Conservation (phyloP, 1,140 invertebrate species). For the Radopholus similis region DNA sequence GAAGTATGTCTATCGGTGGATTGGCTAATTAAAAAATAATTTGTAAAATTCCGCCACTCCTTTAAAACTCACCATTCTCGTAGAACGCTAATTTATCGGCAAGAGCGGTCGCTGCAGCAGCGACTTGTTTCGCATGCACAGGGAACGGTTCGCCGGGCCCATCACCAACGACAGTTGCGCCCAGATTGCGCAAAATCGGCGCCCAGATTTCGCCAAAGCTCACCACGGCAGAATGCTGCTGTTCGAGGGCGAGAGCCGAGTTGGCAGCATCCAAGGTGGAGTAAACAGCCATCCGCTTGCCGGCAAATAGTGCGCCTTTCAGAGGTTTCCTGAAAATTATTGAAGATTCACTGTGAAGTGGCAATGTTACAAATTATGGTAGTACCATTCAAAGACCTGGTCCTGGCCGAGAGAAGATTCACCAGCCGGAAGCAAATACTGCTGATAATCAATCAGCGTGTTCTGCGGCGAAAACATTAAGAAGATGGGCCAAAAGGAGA, state of each 20-base stretch:
- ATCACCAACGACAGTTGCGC: slow-evolving; percentile 37
- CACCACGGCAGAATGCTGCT: slow-evolving; percentile 3
- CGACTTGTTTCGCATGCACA: not conserved
- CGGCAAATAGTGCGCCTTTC: slow-evolving; percentile 33
- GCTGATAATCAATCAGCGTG: slow-evolving; percentile 30
- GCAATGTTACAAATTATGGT: not conserved
- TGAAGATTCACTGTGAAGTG: not conserved
- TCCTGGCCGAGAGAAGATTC: slow-evolving; percentile 25
- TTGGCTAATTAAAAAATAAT: not conserved
- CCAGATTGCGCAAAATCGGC: slow-evolving; percentile 41
- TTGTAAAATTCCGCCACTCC: not conserved
- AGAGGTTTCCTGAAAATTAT: slow-evolving; percentile 30
- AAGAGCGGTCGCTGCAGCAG: not conserved
- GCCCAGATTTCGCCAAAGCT: slow-evolving; percentile 50
- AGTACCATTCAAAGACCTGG: slow-evolving; percentile 14
- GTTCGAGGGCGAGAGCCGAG: slow-evolving; percentile 2
- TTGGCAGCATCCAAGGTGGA: slow-evolving; percentile 12
- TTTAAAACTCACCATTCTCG: slow-evolving; percentile 19
- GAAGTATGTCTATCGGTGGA: slow-evolving; percentile 37
- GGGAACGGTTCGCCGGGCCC: not conserved
- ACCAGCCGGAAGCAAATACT: slow-evolving; percentile 50
- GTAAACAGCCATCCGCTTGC: slow-evolving; percentile 36
- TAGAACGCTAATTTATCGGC: slow-evolving; percentile 9
- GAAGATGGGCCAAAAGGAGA: not conserved
- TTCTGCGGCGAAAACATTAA: slow-evolving; percentile 18